Percentiles rank a stretch among this genome's conserved stretches.
phyloP scores from a whole-genome alignment of 2,797 vertebrate species.

The Siniperca obscura region DNA sequence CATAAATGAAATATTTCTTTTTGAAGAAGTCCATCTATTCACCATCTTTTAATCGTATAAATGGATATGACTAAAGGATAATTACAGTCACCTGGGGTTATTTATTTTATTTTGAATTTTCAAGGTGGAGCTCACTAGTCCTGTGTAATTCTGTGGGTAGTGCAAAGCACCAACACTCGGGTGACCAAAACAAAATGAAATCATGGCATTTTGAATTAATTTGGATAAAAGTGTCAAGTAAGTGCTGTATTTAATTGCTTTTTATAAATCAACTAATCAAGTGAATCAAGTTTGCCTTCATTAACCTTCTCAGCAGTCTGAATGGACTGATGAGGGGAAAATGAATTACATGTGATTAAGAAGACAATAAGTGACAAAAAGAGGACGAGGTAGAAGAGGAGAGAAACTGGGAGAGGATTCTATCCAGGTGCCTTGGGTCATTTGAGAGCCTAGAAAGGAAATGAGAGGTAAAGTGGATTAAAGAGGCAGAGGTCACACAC shows the following conservation, averaged over 20 bases:
- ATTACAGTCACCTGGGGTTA: slow-evolving; percentile 13
- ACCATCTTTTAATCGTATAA: slow-evolving; percentile 12
- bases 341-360: not conserved
- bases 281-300: slow-evolving; percentile 15
- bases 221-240: slow-evolving; percentile 9
- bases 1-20: not conserved
- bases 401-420: slow-evolving; percentile 22
- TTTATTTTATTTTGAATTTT: slow-evolving; percentile 21
- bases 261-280: slow-evolving; percentile 19
- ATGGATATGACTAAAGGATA: slow-evolving; percentile 10
- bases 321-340: not conserved
- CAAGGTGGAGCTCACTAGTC: not conserved
- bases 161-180: not conserved
- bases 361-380: slow-evolving; percentile 22
- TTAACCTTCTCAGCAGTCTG: slow-evolving; percentile 11
- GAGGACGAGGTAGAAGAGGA: slow-evolving; percentile 5
- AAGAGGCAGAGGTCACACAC: slow-evolving; percentile 60
- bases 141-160: not conserved
- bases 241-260: slow-evolving; percentile 1
- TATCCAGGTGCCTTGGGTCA: slow-evolving; percentile 61
- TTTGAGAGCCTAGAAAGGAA: slow-evolving; percentile 66
- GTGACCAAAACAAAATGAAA: slow-evolving; percentile 17
- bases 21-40: not conserved
- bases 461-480: slow-evolving; percentile 81
- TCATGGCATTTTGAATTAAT: slow-evolving; percentile 9